phyloP scores from a whole-genome alignment of 2,113 vertebrate species.

The Serinus canaria region DNA sequence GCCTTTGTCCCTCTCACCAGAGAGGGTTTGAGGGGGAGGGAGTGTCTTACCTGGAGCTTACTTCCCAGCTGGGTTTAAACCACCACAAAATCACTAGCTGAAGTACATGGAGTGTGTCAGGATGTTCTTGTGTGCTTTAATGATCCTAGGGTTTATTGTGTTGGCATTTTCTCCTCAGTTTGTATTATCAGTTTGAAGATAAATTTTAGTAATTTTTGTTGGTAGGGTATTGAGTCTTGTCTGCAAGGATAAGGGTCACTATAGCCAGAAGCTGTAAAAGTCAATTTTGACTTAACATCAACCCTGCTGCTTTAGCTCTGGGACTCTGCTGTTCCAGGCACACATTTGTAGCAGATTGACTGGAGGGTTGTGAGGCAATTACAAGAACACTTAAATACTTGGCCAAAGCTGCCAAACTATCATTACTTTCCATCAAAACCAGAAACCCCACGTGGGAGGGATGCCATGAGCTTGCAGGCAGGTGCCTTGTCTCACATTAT shows the following conservation, averaged over 20 bases:
- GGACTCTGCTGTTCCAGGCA: conserved; percentile 47
- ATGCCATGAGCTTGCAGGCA: conserved; percentile 14
- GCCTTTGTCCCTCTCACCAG: neutral
- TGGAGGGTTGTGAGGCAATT: conserved; percentile 56
- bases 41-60: neutral
- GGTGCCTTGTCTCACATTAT: neutral
- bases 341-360: conserved; percentile 59
- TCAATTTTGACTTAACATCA: conserved; percentile 67
- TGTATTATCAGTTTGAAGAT: conserved; percentile 67
- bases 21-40: neutral
- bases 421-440: conserved; percentile 20
- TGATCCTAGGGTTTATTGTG: conserved; percentile 51
- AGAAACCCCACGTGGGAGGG: conserved; percentile 6
- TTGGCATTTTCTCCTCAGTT: conserved; percentile 69
- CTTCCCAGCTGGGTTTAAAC: neutral
- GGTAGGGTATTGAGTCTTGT: conserved; percentile 13
- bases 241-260: conserved; percentile 37
- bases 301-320: conserved; percentile 51
- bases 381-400: conserved; percentile 34
- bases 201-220: conserved; percentile 55
- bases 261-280: conserved; percentile 63
- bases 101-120: neutral
- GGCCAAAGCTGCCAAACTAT: conserved; percentile 43
- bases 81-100: neutral
- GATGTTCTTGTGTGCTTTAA: conserved; percentile 30